Evolutionary conservation across 2,797 vertebrate species (phyloP).

Genomic region (Lophotriccus pileatus): DNA sequence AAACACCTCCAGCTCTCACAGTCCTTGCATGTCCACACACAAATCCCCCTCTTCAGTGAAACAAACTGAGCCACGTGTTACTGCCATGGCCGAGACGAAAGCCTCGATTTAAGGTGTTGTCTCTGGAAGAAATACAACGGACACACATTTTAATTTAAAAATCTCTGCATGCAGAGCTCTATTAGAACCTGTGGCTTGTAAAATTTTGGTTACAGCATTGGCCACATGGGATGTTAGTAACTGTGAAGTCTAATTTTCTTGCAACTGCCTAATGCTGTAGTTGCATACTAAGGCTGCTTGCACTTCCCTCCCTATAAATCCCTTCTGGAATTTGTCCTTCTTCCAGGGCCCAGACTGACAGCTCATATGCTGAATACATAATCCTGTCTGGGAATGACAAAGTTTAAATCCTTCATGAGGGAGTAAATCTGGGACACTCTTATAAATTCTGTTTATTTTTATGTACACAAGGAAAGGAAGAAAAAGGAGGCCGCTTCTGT

Average conservation of each 20-base stretch:
- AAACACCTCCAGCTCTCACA: background rate
- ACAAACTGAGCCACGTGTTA: background rate
- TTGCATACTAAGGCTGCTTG: background rate
- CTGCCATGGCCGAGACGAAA: background rate
- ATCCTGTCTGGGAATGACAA: background rate
- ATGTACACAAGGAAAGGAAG: background rate
- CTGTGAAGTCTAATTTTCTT: background rate
- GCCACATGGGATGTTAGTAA: background rate
- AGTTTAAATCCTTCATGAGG: background rate
- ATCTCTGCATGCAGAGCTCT: background rate
- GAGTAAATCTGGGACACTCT: background rate
- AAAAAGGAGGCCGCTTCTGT: background rate
- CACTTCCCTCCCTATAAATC: background rate
- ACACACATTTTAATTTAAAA: background rate
- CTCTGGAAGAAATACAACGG: background rate
- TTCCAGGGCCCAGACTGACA: background rate
- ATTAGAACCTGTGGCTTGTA: background rate
- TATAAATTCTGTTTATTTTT: constrained; percentile 18
- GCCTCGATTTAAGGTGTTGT: background rate
- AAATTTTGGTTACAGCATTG: background rate
- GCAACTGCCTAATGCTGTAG: background rate
- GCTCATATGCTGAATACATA: background rate
- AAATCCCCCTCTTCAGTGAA: background rate
- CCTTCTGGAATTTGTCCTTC: background rate
- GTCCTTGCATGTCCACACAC: background rate